These are phyloP conservation scores for Cordilura impudica DNA, from an alignment of 2,888 invertebrate species.

Conservation along the genomic window DNA sequence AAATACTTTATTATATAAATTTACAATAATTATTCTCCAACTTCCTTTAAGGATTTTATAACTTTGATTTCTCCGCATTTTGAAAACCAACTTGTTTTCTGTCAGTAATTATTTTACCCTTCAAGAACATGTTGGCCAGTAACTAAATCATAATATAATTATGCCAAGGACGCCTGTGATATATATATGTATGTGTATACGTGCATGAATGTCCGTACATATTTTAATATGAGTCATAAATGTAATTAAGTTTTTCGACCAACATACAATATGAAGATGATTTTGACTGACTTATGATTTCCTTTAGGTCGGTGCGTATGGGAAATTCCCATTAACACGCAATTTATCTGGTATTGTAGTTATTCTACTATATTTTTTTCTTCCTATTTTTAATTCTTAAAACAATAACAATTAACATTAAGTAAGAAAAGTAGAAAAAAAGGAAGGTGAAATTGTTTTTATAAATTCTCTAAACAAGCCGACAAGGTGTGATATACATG, in stretches of 20 bases:
- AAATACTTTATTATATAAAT: too few relatives aligned
- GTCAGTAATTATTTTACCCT: not conserved
- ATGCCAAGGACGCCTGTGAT: constrained; percentile 51
- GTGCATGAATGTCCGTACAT: not conserved
- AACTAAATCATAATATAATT: constrained; percentile 54
- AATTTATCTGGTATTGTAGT: constrained; percentile 44
- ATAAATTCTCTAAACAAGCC: constrained; percentile 47
- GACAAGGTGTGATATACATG: constrained; percentile 58
- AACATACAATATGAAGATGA: constrained; percentile 44
- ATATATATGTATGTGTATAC: not conserved
- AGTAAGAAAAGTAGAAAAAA: not conserved
- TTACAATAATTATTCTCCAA: too few relatives aligned
- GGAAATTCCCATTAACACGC: constrained; percentile 59
- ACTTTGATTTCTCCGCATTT: not conserved
- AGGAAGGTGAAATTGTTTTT: constrained; percentile 38
- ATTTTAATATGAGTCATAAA: constrained; percentile 16
- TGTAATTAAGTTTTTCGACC: constrained; percentile 52
- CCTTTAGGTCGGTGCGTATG: constrained; percentile 51
- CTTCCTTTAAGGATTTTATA: not conserved
- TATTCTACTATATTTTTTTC: not conserved
- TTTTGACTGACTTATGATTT: constrained; percentile 62
- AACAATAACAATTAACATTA: constrained; percentile 13
- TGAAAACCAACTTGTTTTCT: not conserved
- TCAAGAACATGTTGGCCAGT: not conserved
- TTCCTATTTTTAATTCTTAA: not conserved